These are phyloP conservation scores for Strigops habroptila DNA, from an alignment of 2,113 vertebrate genomes.

Conservation along the genomic window DNA sequence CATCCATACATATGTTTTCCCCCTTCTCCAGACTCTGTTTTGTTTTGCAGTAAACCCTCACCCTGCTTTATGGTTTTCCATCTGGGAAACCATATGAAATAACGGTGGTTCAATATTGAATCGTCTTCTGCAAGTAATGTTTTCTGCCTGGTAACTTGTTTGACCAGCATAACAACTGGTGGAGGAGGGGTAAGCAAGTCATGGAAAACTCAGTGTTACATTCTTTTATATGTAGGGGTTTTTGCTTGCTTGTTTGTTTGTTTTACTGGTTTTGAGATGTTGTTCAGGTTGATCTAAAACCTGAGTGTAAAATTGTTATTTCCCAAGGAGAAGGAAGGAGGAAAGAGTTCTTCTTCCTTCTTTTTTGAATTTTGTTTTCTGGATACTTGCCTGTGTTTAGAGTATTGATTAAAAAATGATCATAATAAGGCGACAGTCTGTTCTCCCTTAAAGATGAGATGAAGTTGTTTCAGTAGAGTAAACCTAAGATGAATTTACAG, in stretches of 20 bases:
- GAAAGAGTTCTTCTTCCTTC: background rate
- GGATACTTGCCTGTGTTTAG: background rate
- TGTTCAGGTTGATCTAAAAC: background rate
- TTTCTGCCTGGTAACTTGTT: background rate
- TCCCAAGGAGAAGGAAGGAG: background rate
- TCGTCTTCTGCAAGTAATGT: background rate
- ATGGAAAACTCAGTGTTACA: background rate
- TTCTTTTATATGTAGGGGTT: rapidly evolving
- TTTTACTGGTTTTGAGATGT: background rate
- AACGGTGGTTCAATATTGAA: background rate
- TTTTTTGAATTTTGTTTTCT: background rate
- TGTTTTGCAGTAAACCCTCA: constrained; percentile 8
- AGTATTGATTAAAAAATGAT: background rate
- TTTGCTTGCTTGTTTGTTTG: background rate
- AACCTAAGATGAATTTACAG: background rate
- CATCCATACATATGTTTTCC: constrained; percentile 1
- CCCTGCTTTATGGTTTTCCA: constrained; percentile 28
- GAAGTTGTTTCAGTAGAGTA: background rate
- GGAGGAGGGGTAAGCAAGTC: background rate
- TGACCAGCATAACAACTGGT: background rate
- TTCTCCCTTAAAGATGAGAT: background rate
- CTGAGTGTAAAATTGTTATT: rapidly evolving
- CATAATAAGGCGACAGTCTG: background rate
- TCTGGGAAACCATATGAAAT: constrained; percentile 47
- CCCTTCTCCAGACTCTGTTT: constrained; percentile 25